Base-by-base conservation (phyloP, 2,888 invertebrate species). In the Scrobipalpa costella region DNA sequence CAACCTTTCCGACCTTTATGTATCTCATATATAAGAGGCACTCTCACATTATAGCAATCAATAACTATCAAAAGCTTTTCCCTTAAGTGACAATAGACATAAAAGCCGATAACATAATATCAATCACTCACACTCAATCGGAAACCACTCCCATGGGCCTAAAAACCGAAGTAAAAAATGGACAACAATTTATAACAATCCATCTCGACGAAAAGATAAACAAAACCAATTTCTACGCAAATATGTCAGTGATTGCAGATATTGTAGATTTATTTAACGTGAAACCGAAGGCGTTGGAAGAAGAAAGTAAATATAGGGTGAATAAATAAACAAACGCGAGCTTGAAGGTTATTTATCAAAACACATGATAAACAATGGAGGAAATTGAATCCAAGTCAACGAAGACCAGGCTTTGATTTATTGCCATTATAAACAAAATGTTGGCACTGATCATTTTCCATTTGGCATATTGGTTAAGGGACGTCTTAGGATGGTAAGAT, bases 321-420 rank as follows among this genome's bases (percentile, higher is more conserved):
- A 55, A 55, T 75, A 75, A 76, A 80, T 78, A 83, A 87, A 71
- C 85, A 80, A 83, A 80, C 79, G 80, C 75, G 73, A 60, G 68
- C 86, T 79, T 36, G 66, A 73, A 73, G 81, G 89, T 88, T 88
- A 89, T 91, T 88, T 89, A 89, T 90, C 90, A 90, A 89, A 73
- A 86, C 81, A 81, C 79, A 84, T 88, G 85, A 88, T 89, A 90
- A 90, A 88, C 87, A 86, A 85, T 82, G 84, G 85, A 84, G 89
- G 87, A 88, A 90, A 91, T 90, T 91, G 90, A 88, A 90, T 85
- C 83, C 79, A 79, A 89, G 84, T 88, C 88, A 85, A 84, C 80
- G 79, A 84, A 83, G 85, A 86, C 85, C 80, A 79, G 71, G 74
- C 83, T 83, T 86, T 90, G 88, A 90, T 90, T 89, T 90, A 90